Conservation (phyloP, 1,140 invertebrate genomes). For the Drosophila quadrilineata region DNA sequence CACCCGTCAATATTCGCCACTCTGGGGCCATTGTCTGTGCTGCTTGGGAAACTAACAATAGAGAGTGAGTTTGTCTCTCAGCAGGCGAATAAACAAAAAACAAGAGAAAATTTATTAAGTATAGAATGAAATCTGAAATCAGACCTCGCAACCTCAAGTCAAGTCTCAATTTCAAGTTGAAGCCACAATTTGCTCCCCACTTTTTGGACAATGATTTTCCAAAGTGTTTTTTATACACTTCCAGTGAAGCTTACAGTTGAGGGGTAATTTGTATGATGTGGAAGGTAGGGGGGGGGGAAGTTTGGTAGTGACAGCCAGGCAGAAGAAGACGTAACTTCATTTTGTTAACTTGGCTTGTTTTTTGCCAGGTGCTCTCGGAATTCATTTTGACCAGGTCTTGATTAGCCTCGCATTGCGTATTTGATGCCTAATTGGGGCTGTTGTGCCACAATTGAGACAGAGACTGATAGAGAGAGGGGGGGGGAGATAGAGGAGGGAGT, state of each 20-base stretch:
- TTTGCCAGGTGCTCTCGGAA: slow-evolving; percentile 9
- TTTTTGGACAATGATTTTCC: slow-evolving; percentile 60
- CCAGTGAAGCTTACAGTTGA: too few relatives aligned
- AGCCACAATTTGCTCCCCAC: slow-evolving; percentile 47
- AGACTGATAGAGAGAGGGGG: not conserved
- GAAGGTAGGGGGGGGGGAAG: not conserved
- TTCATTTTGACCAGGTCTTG: slow-evolving; percentile 22
- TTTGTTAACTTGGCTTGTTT: slow-evolving; percentile 3
- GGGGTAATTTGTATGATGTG: too few relatives aligned
- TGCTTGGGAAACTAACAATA: slow-evolving; percentile 47
- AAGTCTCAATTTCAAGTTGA: slow-evolving; percentile 28
- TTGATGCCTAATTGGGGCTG: slow-evolving; percentile 29
- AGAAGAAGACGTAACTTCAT: slow-evolving; percentile 18
- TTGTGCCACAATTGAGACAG: not conserved
- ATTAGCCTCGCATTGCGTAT: slow-evolving; percentile 22
- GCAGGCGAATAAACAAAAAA: slow-evolving; percentile 32
- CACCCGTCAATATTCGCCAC: not conserved
- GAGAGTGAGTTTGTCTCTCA: slow-evolving; percentile 42
- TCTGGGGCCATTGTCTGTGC: not conserved
- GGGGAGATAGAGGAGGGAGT: not conserved
- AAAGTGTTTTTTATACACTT: slow-evolving; percentile 42
- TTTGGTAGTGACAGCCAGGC: slow-evolving; percentile 5
- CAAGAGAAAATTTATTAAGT: slow-evolving; percentile 8
- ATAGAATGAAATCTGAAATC: slow-evolving; percentile 32
- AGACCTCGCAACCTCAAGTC: slow-evolving; percentile 26